These are phyloP conservation scores for Urocynchramus pylzowi DNA, from an alignment of 2,113 vertebrate species.

Conservation along the genomic window DNA sequence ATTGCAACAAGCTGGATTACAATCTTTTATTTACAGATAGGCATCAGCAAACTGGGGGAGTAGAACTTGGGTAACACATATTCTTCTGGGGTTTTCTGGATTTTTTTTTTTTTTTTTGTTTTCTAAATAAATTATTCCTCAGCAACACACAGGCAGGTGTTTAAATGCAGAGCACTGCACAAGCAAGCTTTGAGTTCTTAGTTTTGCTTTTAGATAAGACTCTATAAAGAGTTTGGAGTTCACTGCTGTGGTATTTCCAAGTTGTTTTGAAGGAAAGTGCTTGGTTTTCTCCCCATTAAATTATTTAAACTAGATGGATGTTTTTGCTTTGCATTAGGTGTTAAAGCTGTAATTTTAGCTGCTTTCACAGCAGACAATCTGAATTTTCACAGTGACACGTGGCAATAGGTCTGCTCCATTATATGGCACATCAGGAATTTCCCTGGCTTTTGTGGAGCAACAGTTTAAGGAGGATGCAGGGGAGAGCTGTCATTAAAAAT, in stretches of 20 bases:
- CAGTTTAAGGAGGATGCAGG: background rate
- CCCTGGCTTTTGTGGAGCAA: background rate
- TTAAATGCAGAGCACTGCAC: background rate
- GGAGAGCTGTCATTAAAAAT: background rate
- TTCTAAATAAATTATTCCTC: background rate
- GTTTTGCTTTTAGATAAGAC: background rate
- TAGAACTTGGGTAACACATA: background rate
- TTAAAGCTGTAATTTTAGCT: background rate
- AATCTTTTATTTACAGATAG: background rate
- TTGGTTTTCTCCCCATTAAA: background rate
- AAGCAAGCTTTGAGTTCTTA: background rate
- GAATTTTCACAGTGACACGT: accelerated
- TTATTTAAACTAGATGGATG: background rate
- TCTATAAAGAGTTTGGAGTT: background rate
- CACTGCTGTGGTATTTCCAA: background rate
- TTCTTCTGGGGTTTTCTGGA: background rate
- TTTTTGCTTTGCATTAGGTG: background rate
- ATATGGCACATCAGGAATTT: background rate
- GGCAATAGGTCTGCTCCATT: background rate
- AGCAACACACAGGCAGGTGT: background rate
- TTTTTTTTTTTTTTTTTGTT: background rate
- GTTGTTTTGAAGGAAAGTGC: background rate
- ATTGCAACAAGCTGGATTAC: background rate
- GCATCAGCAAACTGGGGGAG: background rate
- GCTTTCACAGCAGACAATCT: background rate